Evolutionary conservation across 2,797 vertebrate genomes (phyloP).

Genomic region (Momotus momota): DNA sequence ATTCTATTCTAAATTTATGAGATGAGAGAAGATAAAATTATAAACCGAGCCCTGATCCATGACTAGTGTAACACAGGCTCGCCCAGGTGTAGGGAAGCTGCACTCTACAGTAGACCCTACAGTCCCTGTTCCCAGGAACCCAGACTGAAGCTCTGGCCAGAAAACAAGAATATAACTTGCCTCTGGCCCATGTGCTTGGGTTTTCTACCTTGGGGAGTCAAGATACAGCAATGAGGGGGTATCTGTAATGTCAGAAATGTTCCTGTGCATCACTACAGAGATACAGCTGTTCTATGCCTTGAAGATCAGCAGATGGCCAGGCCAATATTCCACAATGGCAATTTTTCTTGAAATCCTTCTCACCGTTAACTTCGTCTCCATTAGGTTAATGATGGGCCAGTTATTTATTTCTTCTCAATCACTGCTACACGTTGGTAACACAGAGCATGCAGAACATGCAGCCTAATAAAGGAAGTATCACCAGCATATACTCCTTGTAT

Average conservation of each 20-base stretch:
- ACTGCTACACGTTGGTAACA: background rate
- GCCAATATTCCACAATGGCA: background rate
- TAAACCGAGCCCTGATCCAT: background rate
- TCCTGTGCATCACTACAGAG: background rate
- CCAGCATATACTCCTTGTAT: background rate
- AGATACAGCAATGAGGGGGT: background rate
- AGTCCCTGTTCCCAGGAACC: background rate
- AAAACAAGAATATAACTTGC: background rate
- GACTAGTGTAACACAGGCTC: background rate
- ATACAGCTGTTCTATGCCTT: background rate
- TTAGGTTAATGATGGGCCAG: background rate
- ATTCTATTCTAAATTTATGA: background rate
- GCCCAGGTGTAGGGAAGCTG: background rate
- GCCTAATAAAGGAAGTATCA: background rate
- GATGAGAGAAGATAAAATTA: background rate
- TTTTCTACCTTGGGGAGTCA: background rate
- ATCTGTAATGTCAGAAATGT: background rate
- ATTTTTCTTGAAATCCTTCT: background rate
- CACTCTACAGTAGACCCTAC: background rate
- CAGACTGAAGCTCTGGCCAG: background rate
- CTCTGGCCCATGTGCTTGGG: background rate
- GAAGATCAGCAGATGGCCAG: background rate
- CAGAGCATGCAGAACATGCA: background rate
- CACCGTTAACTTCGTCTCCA: background rate
- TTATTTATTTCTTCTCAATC: background rate